Percentiles rank a stretch among this genome's conserved stretches.
phyloP scores from a whole-genome alignment of 2,888 invertebrate species.

The Acronicta alni region DNA sequence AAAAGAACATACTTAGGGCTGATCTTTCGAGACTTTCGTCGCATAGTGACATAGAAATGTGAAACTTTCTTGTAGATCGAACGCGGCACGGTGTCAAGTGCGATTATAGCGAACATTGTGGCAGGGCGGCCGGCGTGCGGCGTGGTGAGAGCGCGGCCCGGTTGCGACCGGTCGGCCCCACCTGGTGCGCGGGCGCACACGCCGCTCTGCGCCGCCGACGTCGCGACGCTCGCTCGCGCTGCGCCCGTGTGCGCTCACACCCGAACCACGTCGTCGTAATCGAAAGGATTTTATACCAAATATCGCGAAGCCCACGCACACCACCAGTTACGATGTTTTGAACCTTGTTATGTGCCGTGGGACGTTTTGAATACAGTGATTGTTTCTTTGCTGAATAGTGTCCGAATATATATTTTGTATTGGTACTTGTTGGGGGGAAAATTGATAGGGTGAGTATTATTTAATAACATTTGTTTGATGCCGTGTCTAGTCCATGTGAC shows the following conservation, averaged over 20 bases:
- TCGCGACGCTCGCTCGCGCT: constrained; percentile 84
- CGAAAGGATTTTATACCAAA: constrained; percentile 66
- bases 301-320: constrained; percentile 68
- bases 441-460: constrained; percentile 50
- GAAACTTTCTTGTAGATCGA: constrained; percentile 86
- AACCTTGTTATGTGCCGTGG: constrained; percentile 67
- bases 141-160: constrained; percentile 87
- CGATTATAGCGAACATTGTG: constrained; percentile 82
- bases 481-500: constrained; percentile 7
- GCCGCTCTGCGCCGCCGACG: constrained; percentile 85
- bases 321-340: constrained; percentile 73
- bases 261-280: constrained; percentile 63
- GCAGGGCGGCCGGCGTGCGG: constrained; percentile 73
- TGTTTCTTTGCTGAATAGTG: constrained; percentile 63
- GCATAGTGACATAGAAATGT: constrained; percentile 82
- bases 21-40: constrained; percentile 67
- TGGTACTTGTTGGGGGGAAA: constrained; percentile 42
- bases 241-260: constrained; percentile 76
- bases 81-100: constrained; percentile 86
- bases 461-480: constrained; percentile 23
- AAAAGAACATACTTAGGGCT: constrained; percentile 50
- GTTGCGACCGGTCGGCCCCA: constrained; percentile 88
- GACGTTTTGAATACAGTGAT: constrained; percentile 65
- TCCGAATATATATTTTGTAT: constrained; percentile 41
- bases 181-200: constrained; percentile 78